Evolutionary conservation across 2,888 invertebrate genomes (phyloP), one percentile per base, ranked within the genome.

Genomic region (Eugnorisma glareosa): DNA sequence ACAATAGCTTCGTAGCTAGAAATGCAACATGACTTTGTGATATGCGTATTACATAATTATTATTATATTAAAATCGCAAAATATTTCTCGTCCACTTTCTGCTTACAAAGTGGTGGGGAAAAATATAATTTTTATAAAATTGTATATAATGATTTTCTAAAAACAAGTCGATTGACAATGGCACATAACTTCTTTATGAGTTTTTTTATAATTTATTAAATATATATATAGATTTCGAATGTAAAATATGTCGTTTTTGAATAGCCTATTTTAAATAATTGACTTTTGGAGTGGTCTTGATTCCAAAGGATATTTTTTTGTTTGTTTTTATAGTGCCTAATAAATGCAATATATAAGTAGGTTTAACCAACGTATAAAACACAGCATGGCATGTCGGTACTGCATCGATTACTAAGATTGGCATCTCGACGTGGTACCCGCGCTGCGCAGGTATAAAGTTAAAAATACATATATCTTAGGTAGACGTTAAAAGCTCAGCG

Each of bases 231-330:
- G 88, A 87, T 89, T 87, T 88, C 79, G 81, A 89, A 89, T 92
- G 89, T 91, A 89, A 91, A 90, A 91, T 87, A 90, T 86, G 79
- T 89, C 82, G 89, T 88, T 75, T 89, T 90, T 89, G 88, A 90
- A 90, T 92, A 94, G 91, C 90, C 90, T 94, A 93, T 92, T 92
- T 92, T 92, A 91, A 90, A 91, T 94, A 95, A 96, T 96, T 96
- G 96, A 96, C 96, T 92, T 91, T 91, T 90, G 91, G 90, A 91
- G 92, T 94, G 94, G 94, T 95, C 93, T 91, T 88, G 87, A 90
- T 90, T 90, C 89, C 89, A 92, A 92, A 90, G 84, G 87, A 24
- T 51, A 51, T 15, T 5, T 45, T 43, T 43, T 74, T 79, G n/a
- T n/a, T 84, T 79, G 64, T 78, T 74, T 81, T 79, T 63, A 86